These are phyloP conservation scores for Lates calcarifer DNA, from an alignment of 2,113 vertebrate species.

Conservation along the genomic window DNA sequence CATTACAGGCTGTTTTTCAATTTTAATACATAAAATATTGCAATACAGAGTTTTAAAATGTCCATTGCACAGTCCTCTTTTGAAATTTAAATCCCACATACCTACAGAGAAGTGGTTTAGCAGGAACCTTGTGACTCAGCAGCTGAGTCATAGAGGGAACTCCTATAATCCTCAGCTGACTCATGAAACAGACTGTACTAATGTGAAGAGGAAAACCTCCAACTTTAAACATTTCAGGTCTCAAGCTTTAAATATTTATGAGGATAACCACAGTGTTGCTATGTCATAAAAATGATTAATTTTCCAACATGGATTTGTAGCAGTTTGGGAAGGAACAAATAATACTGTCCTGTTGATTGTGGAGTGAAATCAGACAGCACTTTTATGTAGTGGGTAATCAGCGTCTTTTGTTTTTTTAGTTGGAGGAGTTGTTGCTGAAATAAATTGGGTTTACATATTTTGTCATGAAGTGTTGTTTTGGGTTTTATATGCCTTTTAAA, in stretches of 20 bases:
- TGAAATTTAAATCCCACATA: not conserved
- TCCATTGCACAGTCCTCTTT: not conserved
- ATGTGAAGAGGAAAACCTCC: not conserved
- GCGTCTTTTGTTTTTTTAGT: too few species aligned
- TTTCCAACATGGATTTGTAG: too few species aligned
- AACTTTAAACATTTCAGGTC: not conserved
- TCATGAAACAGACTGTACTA: constrained; percentile 22
- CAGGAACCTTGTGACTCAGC: constrained; percentile 44
- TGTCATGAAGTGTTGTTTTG: too few species aligned
- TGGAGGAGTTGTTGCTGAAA: too few species aligned
- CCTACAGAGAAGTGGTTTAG: not conserved
- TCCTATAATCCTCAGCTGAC: constrained; percentile 13
- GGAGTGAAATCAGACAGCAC: too few species aligned
- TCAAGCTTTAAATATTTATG: not conserved
- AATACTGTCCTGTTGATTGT: too few species aligned
- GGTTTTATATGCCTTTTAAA: too few species aligned
- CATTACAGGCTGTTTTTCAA: not conserved
- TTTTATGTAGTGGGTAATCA: too few species aligned
- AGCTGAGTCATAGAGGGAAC: constrained; percentile 56
- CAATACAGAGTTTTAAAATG: not conserved
- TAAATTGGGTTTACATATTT: too few species aligned
- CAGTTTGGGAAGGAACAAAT: too few species aligned
- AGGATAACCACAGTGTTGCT: too few species aligned
- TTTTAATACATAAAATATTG: not conserved
- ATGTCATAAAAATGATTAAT: too few species aligned